Evolutionary conservation across 2,113 vertebrate species (phyloP).

Genomic region (Talpa occidentalis): DNA sequence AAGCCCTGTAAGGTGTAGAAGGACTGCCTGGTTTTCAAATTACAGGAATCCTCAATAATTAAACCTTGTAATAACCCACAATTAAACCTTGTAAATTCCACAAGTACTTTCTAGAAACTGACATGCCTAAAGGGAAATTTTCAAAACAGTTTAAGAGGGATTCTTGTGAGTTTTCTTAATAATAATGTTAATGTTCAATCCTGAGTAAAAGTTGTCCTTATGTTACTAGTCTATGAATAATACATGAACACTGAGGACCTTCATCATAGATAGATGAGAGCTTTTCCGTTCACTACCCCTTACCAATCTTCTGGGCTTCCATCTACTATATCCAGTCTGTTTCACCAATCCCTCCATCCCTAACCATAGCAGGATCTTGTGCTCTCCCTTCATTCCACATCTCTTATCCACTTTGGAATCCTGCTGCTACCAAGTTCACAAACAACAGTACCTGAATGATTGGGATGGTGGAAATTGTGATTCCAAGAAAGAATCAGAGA

Average conservation of each 20-base stretch:
- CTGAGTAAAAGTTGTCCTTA: neutral
- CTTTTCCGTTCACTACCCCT: neutral
- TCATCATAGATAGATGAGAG: neutral
- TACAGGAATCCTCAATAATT: slow-evolving; percentile 41
- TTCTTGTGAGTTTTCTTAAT: slow-evolving; percentile 33
- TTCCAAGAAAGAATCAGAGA: neutral
- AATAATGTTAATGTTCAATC: slow-evolving; percentile 1
- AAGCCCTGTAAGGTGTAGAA: slow-evolving; percentile 39
- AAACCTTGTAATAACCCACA: slow-evolving; percentile 55
- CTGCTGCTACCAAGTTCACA: neutral
- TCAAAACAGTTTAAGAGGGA: slow-evolving; percentile 11
- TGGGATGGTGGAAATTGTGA: neutral
- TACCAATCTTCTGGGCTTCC: neutral
- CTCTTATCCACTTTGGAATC: neutral
- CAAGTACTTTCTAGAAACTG: neutral
- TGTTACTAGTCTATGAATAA: neutral
- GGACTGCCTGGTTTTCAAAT: slow-evolving; percentile 69
- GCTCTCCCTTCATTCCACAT: neutral
- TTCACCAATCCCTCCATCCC: neutral
- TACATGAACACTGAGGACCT: neutral
- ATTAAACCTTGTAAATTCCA: slow-evolving; percentile 61
- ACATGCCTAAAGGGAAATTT: slow-evolving; percentile 34
- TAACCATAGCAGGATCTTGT: neutral
- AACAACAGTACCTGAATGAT: neutral
- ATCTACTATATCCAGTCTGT: neutral